Percentiles rank a stretch among this genome's conserved stretches.
Conservation (phyloP, 2,797 vertebrate genomes). For the Erethizon dorsatum region DNA sequence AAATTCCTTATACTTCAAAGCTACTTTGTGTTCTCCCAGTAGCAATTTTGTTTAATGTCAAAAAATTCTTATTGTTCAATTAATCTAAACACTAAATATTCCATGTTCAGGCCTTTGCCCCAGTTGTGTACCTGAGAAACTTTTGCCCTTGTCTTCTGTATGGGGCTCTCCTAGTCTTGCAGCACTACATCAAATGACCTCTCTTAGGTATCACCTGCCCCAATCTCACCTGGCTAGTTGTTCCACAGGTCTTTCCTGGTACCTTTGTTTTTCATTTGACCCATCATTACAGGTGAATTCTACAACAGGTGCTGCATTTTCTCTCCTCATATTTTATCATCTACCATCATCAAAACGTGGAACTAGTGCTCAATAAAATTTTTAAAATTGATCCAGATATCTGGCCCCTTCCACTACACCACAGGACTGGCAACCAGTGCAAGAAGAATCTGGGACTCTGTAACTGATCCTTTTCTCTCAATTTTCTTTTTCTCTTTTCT, state of each 20-base stretch:
- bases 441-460: too few relatives aligned
- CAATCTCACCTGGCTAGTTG: background rate
- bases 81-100: slow-evolving; percentile 42
- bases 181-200: background rate
- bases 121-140: background rate
- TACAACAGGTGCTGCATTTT: background rate
- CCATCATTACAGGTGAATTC: background rate
- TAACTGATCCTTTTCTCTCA: too few relatives aligned
- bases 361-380: background rate
- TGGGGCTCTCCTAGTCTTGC: background rate
- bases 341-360: background rate
- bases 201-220: background rate
- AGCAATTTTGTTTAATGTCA: slow-evolving; percentile 27
- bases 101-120: background rate
- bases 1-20: slow-evolving; percentile 37
- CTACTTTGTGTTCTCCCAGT: slow-evolving; percentile 15
- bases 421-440: too few relatives aligned
- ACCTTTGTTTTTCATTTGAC: background rate
- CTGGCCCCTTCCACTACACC: too few relatives aligned
- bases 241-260: background rate
- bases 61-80: slow-evolving; percentile 43
- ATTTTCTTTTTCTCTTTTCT: too few relatives aligned
- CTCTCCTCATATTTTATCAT: background rate
- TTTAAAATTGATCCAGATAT: background rate
- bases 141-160: background rate